A percentile compares a stretch with the other conserved stretches of the same genome.
Conservation (phyloP, 2,797 vertebrate genomes). For the Schizopygopsis malacanthus region DNA sequence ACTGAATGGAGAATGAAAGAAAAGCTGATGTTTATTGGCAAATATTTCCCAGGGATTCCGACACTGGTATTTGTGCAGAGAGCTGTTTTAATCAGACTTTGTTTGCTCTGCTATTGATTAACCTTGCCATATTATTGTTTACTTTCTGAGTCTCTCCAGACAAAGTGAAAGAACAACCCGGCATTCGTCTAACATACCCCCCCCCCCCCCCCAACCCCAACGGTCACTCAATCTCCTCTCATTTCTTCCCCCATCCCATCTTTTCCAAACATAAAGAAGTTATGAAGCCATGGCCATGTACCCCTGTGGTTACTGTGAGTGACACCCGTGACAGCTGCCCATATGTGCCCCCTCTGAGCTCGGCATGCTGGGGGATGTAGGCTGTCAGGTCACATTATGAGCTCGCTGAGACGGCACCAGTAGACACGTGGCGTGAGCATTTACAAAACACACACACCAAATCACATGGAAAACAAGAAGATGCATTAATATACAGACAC, state of each 20-base stretch:
- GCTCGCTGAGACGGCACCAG: slow-evolving; percentile 45
- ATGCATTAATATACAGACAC: slow-evolving; percentile 25
- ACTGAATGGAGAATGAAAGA: slow-evolving; percentile 6
- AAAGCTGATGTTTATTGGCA: slow-evolving; percentile 29
- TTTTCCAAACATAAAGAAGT: slow-evolving; percentile 42
- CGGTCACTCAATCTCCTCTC: slow-evolving; percentile 27
- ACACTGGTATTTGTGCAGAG: slow-evolving; percentile 10
- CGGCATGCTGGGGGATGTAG: slow-evolving; percentile 63
- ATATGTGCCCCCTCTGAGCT: slow-evolving; percentile 51
- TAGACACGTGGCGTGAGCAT: slow-evolving; percentile 35
- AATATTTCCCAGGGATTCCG: slow-evolving; percentile 26
- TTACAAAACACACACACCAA: slow-evolving; percentile 46
- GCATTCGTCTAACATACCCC: background rate
- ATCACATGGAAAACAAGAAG: slow-evolving; percentile 23
- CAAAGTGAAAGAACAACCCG: slow-evolving; percentile 42
- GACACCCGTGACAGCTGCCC: slow-evolving; percentile 56
- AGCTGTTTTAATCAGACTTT: slow-evolving; percentile 36
- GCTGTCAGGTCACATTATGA: slow-evolving; percentile 65
- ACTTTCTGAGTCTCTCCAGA: slow-evolving; percentile 42
- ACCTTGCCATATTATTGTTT: slow-evolving; percentile 56
- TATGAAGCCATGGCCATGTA: slow-evolving; percentile 45
- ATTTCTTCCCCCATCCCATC: slow-evolving; percentile 9
- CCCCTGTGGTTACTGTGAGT: slow-evolving; percentile 52
- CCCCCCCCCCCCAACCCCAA: background rate
- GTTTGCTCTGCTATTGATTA: slow-evolving; percentile 54